Conservation (phyloP, 2,888 invertebrate species). For the Drosophila borborema region DNA sequence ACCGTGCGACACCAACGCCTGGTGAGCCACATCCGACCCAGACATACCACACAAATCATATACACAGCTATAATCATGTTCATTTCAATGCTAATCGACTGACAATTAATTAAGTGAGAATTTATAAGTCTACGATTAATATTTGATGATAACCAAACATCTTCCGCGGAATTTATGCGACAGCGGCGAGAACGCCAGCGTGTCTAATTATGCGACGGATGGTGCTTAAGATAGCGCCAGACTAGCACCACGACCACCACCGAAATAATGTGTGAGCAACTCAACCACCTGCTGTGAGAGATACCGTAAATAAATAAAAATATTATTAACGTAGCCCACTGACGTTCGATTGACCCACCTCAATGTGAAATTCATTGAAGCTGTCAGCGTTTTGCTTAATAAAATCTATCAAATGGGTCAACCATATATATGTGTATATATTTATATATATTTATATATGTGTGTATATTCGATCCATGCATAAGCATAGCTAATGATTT, state of each 20-base stretch:
- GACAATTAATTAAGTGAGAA: conserved; percentile 70
- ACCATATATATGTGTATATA: not conserved
- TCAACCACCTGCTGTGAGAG: conserved; percentile 13
- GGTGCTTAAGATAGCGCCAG: conserved; percentile 24
- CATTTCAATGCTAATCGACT: conserved; percentile 67
- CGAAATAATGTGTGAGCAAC: conserved; percentile 9
- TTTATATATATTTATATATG: no score
- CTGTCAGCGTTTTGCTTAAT: conserved; percentile 39
- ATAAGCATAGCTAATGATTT: conserved; percentile 43
- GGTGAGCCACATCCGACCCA: conserved; percentile 43
- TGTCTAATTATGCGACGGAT: conserved; percentile 48
- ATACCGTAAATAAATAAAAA: conserved; percentile 34
- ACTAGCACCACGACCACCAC: conserved; percentile 15
- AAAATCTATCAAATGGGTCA: conserved; percentile 66
- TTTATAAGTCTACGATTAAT: conserved; percentile 40
- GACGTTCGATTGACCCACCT: conserved; percentile 52
- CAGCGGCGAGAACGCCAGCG: conserved; percentile 30
- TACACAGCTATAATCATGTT: conserved; percentile 32
- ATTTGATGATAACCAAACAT: conserved; percentile 53
- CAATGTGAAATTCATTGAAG: conserved; percentile 51
- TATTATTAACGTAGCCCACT: conserved; percentile 3
- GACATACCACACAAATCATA: not conserved
- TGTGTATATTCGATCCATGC: conserved; percentile 28
- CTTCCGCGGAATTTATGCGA: conserved; percentile 53
- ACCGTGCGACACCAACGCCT: conserved; percentile 44